Conservation (phyloP, 2,888 invertebrate genomes). For the Plagodis dolabraria region DNA sequence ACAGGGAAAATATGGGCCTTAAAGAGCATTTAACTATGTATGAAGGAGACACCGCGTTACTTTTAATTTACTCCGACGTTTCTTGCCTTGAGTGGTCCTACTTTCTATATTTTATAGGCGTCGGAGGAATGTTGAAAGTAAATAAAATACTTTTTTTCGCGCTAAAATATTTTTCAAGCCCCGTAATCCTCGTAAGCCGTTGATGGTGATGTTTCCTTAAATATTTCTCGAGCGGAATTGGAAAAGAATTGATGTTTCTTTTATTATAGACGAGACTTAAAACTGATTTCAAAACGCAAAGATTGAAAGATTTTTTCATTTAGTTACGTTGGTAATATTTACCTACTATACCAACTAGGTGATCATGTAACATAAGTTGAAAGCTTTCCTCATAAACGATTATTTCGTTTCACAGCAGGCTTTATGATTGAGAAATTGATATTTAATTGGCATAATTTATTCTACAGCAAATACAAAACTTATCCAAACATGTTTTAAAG, state of each 20-base stretch:
- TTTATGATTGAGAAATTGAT: too few species aligned
- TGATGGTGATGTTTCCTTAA: conserved; percentile 27
- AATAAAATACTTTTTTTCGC: conserved; percentile 29
- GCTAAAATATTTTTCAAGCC: conserved; percentile 19
- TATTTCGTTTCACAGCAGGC: too few species aligned
- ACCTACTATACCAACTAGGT: too few species aligned
- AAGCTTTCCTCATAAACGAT: too few species aligned
- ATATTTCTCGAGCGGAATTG: conserved; percentile 20
- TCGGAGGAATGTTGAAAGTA: conserved; percentile 46
- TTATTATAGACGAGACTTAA: conserved; percentile 1
- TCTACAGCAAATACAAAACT: too few species aligned
- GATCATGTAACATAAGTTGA: too few species aligned
- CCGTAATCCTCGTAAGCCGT: conserved; percentile 26
- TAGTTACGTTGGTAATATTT: too few species aligned
- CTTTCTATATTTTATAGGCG: conserved; percentile 66
- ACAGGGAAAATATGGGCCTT: conserved; percentile 74
- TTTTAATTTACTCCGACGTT: conserved; percentile 78
- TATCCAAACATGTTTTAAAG: not conserved
- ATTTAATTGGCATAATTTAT: too few species aligned
- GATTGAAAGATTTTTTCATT: too few species aligned
- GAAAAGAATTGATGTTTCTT: conserved; percentile 16
- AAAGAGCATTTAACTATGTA: conserved; percentile 81
- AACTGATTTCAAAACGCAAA: not conserved
- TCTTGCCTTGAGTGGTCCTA: conserved; percentile 66
- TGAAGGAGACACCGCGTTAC: conserved; percentile 78